Percentiles rank a stretch among this genome's conserved stretches.
phyloP scores from a whole-genome alignment of 2,113 vertebrate species.

The Gallinago undulata region DNA sequence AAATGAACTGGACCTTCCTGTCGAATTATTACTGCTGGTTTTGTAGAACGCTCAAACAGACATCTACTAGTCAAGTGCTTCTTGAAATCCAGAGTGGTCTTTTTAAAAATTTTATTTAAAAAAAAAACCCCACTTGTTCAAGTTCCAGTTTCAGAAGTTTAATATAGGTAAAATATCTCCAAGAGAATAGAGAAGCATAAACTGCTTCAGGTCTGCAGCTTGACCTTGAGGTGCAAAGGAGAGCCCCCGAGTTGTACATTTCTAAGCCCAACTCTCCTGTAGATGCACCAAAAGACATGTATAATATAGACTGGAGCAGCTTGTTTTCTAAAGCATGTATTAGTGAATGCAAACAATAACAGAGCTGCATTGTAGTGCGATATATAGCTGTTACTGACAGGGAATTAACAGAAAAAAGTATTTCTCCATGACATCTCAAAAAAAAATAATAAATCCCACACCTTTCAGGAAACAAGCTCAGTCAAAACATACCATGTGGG shows the following conservation, averaged over 20 bases:
- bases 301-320: not conserved
- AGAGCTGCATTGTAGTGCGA: not conserved
- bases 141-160: not conserved
- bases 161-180: not conserved
- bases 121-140: not conserved
- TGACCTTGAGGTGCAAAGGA: not conserved
- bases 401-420: not conserved
- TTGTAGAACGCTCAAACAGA: not conserved
- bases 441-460: not conserved
- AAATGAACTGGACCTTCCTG: not conserved
- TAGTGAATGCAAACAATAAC: not conserved
- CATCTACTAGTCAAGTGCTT: not conserved
- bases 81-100: not conserved
- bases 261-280: not conserved
- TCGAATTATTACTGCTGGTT: not conserved
- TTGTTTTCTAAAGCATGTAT: not conserved
- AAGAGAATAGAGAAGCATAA: not conserved
- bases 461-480: not conserved
- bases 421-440: not conserved
- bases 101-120: not conserved
- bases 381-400: not conserved
- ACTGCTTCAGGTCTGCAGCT: not conserved
- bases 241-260: not conserved
- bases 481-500: not conserved
- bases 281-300: not conserved